These are phyloP conservation scores for Chionis minor DNA, from an alignment of 2,113 vertebrate species.

Conservation along the genomic window DNA sequence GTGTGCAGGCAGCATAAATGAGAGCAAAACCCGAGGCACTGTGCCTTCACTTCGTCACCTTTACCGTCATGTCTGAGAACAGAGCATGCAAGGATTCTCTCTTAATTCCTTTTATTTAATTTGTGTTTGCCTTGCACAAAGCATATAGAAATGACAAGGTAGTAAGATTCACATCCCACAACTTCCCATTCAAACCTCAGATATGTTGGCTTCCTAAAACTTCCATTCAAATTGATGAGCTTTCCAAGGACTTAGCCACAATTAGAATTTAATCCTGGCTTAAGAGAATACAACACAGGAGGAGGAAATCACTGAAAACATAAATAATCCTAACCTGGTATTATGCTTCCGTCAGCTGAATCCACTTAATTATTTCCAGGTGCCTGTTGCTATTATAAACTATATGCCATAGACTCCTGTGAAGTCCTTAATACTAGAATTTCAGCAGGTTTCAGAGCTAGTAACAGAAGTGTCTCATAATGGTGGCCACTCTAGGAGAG, in stretches of 20 bases:
- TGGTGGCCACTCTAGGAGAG: not conserved
- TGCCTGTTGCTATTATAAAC: not conserved
- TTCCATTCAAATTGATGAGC: not conserved
- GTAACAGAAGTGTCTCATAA: not conserved
- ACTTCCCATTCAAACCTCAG: not conserved
- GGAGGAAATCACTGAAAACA: not conserved
- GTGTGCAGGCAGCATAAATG: not conserved
- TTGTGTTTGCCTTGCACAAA: not conserved
- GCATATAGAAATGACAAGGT: not conserved
- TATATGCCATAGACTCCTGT: not conserved
- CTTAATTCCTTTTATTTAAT: not conserved
- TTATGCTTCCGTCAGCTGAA: not conserved
- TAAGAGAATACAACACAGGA: not conserved
- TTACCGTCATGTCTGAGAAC: not conserved
- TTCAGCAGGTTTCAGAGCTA: not conserved
- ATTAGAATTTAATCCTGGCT: conserved; percentile 41
- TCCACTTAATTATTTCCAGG: not conserved
- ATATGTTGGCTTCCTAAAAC: not conserved
- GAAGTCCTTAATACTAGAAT: not conserved
- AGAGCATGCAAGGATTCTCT: not conserved
- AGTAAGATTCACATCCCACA: not conserved
- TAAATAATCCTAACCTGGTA: not conserved
- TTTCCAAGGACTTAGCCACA: not conserved
- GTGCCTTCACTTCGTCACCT: not conserved
- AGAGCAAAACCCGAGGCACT: not conserved